Evolutionary conservation across 2,888 invertebrate species (phyloP).

Genomic region (Rhodophaea formosa): DNA sequence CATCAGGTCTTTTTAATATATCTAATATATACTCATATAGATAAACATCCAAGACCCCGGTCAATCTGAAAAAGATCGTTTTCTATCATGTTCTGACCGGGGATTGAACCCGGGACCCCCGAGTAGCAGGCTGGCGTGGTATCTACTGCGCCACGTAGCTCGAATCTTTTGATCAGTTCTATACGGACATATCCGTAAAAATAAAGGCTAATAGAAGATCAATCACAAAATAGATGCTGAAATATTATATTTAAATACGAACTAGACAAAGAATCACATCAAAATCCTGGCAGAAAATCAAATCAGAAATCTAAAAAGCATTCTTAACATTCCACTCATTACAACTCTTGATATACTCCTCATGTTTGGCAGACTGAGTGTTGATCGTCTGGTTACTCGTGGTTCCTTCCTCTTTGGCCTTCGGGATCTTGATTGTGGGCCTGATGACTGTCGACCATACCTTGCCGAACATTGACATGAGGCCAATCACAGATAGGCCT

Average conservation of each 20-base stretch:
- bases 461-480: constrained; percentile 81
- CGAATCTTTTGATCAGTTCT: no score
- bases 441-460: constrained; percentile 52
- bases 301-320: constrained; percentile 1
- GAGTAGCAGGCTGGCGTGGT: no score
- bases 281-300: not conserved
- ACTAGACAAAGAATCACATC: not conserved
- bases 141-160: no score
- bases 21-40: no score
- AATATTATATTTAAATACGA: not conserved
- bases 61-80: no score
- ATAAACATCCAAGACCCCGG: no score
- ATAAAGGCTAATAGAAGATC: no score
- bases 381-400: not conserved
- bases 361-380: not conserved
- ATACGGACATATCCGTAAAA: no score
- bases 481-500: constrained; percentile 85
- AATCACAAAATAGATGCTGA: not conserved
- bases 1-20: no score
- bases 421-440: constrained; percentile 39
- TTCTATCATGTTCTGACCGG: no score
- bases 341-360: constrained; percentile 5
- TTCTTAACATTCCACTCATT: constrained; percentile 3
- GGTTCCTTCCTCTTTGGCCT: constrained; percentile 21
- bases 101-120: no score